These are phyloP conservation scores for Stichodactyla helianthus DNA, from an alignment of 64 coral and sea anemone genomes.

Conservation along the genomic window DNA sequence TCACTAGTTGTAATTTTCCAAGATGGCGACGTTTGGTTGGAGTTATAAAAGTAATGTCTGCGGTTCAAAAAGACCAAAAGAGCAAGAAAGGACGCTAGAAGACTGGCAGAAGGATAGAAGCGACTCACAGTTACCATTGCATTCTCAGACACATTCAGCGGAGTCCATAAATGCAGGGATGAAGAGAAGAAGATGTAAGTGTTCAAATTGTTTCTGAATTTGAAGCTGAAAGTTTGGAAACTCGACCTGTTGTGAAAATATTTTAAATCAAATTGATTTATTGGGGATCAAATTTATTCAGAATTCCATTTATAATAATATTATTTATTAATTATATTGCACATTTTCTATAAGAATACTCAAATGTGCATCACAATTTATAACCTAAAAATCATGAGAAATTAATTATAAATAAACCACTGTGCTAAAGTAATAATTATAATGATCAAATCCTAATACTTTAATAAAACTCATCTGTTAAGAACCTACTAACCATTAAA, in stretches of 20 bases:
- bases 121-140: constrained; percentile 19
- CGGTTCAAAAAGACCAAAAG: constrained; percentile 66
- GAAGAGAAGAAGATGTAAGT: constrained; percentile 28
- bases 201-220: not conserved
- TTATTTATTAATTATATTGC: too few relatives aligned
- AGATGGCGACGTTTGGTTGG: constrained; percentile 95
- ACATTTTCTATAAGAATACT: too few relatives aligned
- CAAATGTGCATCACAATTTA: too few relatives aligned
- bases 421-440: too few relatives aligned
- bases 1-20: not conserved
- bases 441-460: too few relatives aligned
- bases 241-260: constrained; percentile 27
- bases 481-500: too few relatives aligned
- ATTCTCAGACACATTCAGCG: constrained; percentile 76
- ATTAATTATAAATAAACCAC: too few relatives aligned
- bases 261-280: too few relatives aligned
- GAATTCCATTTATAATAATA: too few relatives aligned
- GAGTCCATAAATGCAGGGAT: constrained; percentile 73
- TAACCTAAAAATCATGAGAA: too few relatives aligned
- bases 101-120: constrained; percentile 66
- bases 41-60: constrained; percentile 76
- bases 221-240: not conserved
- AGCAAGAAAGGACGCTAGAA: constrained; percentile 65
- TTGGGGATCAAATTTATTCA: too few relatives aligned
- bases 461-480: too few relatives aligned